Evolutionary conservation across 2,113 vertebrate species (phyloP).

Genomic region (Meriones unguiculatus): DNA sequence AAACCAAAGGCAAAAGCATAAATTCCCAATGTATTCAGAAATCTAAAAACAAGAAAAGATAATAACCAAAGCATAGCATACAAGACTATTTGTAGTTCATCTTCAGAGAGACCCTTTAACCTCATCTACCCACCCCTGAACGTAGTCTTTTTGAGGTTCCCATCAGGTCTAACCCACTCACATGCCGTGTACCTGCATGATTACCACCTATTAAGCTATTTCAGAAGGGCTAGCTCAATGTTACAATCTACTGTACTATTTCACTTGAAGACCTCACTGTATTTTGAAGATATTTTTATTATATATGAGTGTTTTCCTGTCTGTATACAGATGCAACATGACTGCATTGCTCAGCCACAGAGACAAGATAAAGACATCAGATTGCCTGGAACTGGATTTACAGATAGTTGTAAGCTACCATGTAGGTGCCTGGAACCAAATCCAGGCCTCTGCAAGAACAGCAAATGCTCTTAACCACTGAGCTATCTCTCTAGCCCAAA

Average conservation of each 20-base stretch:
- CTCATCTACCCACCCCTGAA: background rate
- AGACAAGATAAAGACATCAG: background rate
- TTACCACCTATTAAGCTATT: slow-evolving; percentile 1
- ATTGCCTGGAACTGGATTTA: background rate
- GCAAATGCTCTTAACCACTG: background rate
- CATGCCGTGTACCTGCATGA: background rate
- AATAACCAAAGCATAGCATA: background rate
- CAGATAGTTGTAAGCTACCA: background rate
- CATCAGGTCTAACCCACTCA: background rate
- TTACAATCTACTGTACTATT: background rate
- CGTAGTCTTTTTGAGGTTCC: background rate
- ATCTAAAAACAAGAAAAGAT: background rate
- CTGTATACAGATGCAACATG: background rate
- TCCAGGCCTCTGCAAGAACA: background rate
- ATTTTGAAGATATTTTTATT: background rate
- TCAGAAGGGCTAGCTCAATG: background rate
- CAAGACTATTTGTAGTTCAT: slow-evolving; percentile 9
- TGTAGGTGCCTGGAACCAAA: background rate
- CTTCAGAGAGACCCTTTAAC: background rate
- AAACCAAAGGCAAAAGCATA: slow-evolving; percentile 42
- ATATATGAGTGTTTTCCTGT: background rate
- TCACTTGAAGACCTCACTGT: background rate
- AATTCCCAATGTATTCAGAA: slow-evolving; percentile 21
- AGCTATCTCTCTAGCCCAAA: background rate
- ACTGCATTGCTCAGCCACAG: background rate